Base-by-base conservation (phyloP, 2,888 invertebrate species). In the Galeopsomyia nigrocyanea region DNA sequence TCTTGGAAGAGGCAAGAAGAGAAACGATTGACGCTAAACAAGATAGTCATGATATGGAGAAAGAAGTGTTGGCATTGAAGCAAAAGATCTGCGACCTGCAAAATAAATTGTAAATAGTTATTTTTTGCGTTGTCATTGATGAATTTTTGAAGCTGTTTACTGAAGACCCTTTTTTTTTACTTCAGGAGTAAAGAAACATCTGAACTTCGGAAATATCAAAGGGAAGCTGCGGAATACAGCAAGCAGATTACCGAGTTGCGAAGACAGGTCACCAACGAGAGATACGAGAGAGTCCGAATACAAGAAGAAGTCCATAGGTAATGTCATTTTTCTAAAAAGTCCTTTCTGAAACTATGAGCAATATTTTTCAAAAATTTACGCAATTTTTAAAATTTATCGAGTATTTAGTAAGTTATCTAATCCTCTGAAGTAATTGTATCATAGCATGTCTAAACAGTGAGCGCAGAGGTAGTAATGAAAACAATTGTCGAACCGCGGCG, bases 21-120 rank as follows among this genome's bases (percentile, higher is more conserved):
- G 91, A 92, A 78, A 87, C 90, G n/a, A 90, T 92, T 31, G 90
- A 91, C 73, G 87, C 90, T 49, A 90, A 91, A 80, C 80, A 91
- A 53, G 87, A 88, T 16, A 88, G 92, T 81, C 91, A 92, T 80
- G 92, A 92, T 85, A 87, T 92, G 46, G 90, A 91, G 76, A 87
- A 88, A 65, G 92, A 92, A 85, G 88, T 92, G 26, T 86, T 88
- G 73, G 87, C 88, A 62, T 83, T 92, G 74, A 91, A 90, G 79
- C 87, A 88, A 51, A 89, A 88, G 80, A 86, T 91, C 14, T 80
- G 83, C 14, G 89, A 89, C 46, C 82, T 90, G n/a, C 88, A 89
- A 76, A 82, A 81, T 21, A 88, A 87, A 85, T 81, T 90, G 90
- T 90, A 86, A 88, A 3, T 88, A 84, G 47, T 57, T 9, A 55